A percentile compares a stretch with the other conserved stretches of the same genome.
phyloP scores from a whole-genome alignment of 2,888 invertebrate species.

The Eupithecia vulgata region DNA sequence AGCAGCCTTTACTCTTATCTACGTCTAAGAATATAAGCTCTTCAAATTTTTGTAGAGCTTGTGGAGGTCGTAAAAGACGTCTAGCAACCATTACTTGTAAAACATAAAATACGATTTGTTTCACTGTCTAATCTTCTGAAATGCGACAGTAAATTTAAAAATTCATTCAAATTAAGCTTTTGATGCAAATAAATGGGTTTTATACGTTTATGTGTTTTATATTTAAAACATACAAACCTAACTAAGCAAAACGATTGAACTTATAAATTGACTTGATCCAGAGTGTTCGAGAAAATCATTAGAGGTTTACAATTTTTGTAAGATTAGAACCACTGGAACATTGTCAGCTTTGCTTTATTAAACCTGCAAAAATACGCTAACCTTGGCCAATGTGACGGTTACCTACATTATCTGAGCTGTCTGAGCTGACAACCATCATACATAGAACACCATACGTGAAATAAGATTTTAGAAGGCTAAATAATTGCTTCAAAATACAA shows the following conservation, averaged over 20 bases:
- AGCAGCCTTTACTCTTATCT: not conserved
- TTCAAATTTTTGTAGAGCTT: not conserved
- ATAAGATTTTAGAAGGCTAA: not conserved
- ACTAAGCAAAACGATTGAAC: not conserved
- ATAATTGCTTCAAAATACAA: not conserved
- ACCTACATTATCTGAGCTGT: not conserved
- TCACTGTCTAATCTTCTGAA: not conserved
- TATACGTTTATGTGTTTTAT: not conserved
- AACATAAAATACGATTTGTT: not conserved
- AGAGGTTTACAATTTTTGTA: not conserved
- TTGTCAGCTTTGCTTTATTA: not conserved
- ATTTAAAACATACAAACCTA: not conserved
- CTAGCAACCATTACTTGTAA: not conserved
- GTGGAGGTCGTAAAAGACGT: not conserved
- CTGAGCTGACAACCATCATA: not conserved
- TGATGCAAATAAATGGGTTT: not conserved
- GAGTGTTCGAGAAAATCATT: not conserved
- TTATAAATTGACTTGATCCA: not conserved
- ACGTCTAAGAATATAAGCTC: not conserved
- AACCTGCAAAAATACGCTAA: no score
- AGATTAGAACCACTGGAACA: not conserved
- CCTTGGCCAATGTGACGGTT: no score
- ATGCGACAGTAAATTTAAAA: not conserved
- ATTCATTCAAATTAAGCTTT: not conserved
- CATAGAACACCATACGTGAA: no score